These are phyloP conservation scores for Geococcyx californianus DNA, from an alignment of 2,113 vertebrate species.

Conservation along the genomic window DNA sequence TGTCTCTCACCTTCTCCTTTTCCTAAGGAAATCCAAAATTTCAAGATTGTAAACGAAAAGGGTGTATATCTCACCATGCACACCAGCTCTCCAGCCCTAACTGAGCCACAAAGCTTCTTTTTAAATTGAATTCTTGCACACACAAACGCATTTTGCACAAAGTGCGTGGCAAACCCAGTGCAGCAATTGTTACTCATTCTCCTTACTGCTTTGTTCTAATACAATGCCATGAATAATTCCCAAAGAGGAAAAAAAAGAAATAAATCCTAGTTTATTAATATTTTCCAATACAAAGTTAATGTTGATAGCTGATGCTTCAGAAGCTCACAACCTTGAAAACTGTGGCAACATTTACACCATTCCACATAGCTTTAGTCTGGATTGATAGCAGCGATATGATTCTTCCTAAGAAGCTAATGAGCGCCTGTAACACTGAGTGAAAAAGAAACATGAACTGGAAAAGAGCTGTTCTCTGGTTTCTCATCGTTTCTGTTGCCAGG, in stretches of 20 bases:
- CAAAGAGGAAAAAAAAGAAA: not conserved
- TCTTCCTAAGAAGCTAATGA: slow-evolving; percentile 55
- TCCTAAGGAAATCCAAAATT: not conserved
- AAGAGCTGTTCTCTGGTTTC: slow-evolving; percentile 59
- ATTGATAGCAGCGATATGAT: slow-evolving; percentile 13
- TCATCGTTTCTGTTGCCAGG: slow-evolving; percentile 64
- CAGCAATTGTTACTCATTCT: not conserved
- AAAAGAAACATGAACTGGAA: slow-evolving; percentile 32
- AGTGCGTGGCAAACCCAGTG: not conserved
- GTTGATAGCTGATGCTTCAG: not conserved
- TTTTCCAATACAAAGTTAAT: not conserved
- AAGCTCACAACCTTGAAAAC: slow-evolving; percentile 17
- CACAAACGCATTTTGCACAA: not conserved
- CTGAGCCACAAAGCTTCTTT: not conserved
- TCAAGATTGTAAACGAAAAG: not conserved
- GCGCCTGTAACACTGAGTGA: slow-evolving; percentile 11
- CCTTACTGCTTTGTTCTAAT: not conserved
- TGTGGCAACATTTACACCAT: not conserved
- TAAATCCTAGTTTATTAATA: not conserved
- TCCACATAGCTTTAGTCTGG: not conserved
- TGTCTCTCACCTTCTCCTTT: not conserved
- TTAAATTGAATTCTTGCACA: not conserved
- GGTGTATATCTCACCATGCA: not conserved
- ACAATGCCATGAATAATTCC: not conserved
- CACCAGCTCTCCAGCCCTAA: not conserved